Evolutionary conservation across 92 coral and sea anemone genomes (phyloP).

Genomic region (Scolanthus callimorphus): DNA sequence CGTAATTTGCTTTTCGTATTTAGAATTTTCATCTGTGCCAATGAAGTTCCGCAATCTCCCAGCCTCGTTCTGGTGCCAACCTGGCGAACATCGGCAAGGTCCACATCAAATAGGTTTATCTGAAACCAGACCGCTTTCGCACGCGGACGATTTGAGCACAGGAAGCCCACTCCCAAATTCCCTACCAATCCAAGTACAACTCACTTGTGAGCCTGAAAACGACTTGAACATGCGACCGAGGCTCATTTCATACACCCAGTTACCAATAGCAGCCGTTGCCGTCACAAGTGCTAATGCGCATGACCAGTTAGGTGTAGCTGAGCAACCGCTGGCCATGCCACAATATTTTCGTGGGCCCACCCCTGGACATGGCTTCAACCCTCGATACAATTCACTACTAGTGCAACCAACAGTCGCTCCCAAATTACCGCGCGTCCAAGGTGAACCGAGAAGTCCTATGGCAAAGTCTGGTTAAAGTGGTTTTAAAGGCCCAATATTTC

Average conservation of each 20-base stretch:
- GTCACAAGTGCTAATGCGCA: constrained; percentile 12
- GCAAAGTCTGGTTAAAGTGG: too few relatives aligned
- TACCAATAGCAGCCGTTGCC: constrained; percentile 26
- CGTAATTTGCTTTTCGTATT: not conserved
- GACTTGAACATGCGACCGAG: not conserved
- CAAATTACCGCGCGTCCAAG: constrained; percentile 53
- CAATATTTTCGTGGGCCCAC: constrained; percentile 19
- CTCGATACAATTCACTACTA: constrained; percentile 43
- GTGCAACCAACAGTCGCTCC: constrained; percentile 54
- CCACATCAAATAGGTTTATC: too few relatives aligned
- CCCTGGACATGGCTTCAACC: constrained; percentile 45
- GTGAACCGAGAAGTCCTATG: constrained; percentile 45
- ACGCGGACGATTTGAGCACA: not conserved
- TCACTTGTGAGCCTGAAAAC: not conserved
- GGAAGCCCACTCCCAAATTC: not conserved
- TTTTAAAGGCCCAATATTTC: too few relatives aligned
- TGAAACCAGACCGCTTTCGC: not conserved
- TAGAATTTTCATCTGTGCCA: constrained; percentile 16
- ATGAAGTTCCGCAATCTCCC: constrained; percentile 65
- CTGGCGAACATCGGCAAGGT: too few relatives aligned
- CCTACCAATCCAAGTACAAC: not conserved
- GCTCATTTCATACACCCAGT: constrained; percentile 26
- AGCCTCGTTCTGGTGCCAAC: constrained; percentile 57
- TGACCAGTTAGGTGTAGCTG: constrained; percentile 30
- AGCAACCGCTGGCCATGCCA: constrained; percentile 10